Evolutionary conservation across 2,888 invertebrate species (phyloP).

Genomic region (Drosophila eohydei): DNA sequence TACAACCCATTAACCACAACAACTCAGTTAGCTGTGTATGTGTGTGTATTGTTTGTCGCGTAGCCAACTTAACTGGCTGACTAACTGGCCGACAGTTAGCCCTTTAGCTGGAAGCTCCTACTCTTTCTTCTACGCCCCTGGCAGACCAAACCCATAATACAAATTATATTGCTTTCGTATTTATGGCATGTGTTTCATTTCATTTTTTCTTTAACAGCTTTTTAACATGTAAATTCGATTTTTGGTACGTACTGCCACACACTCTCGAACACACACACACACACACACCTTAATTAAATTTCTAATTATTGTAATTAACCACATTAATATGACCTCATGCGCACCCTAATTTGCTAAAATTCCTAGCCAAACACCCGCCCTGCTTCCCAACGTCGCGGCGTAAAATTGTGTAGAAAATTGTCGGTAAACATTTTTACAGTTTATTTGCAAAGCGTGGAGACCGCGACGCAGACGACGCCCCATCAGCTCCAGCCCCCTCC

Average conservation of each 20-base stretch:
- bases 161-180: slow-evolving; percentile 71
- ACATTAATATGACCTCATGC: slow-evolving; percentile 82
- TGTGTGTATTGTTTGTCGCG: slow-evolving; percentile 45
- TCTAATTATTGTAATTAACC: slow-evolving; percentile 81
- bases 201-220: slow-evolving; percentile 65
- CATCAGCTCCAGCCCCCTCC: neutral
- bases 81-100: slow-evolving; percentile 44
- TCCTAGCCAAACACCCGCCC: slow-evolving; percentile 36
- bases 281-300: slow-evolving; percentile 75
- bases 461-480: slow-evolving; percentile 44
- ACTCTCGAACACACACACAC: slow-evolving; percentile 31
- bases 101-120: slow-evolving; percentile 6
- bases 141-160: slow-evolving; percentile 32
- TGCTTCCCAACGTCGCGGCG: slow-evolving; percentile 35
- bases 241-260: slow-evolving; percentile 45
- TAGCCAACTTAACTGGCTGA: slow-evolving; percentile 39
- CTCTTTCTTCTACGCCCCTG: neutral
- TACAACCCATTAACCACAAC: slow-evolving; percentile 62
- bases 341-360: slow-evolving; percentile 74
- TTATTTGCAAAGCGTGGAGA: slow-evolving; percentile 71
- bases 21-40: slow-evolving; percentile 62
- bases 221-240: slow-evolving; percentile 79
- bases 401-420: slow-evolving; percentile 81
- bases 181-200: slow-evolving; percentile 59
- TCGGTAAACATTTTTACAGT: slow-evolving; percentile 81